Evolutionary conservation across 2,888 invertebrate species (phyloP), one percentile per base, ranked within the genome.

Genomic region (Sisyra nigra): DNA sequence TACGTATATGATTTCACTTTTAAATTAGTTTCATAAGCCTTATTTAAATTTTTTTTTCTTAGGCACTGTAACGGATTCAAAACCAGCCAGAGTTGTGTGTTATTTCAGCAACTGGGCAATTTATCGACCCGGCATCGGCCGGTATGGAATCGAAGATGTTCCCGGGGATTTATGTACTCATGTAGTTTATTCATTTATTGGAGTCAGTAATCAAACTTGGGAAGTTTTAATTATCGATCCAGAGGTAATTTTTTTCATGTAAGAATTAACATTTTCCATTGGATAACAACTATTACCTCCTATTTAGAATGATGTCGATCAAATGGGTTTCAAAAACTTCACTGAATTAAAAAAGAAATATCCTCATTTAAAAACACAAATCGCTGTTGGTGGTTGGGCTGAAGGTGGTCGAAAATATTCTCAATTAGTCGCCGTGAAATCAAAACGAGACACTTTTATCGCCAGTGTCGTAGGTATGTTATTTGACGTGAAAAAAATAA

Each of bases 381-480:
- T 89, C 1, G 89, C 89, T 0, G 81, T 89, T 1, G 91, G 91
- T 0, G 89, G 89, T 0, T 91, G 89, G 89, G 89, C 80, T 1
- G 89, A 89, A 57, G 89, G 89, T 10, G 89, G 89, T 14, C 69
- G 75, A 49, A 89, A 89, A 58, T 91, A 89, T 61, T 89, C 89
- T 0, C 69, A 72, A 40, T 77, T 91, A 75, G 86, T 84, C 0
- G 71, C 78, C 0, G 69, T 76, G 37, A 79, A 80, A 53, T 67
- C 71, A 41, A 68, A 74, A 14, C 69, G 89, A 41, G 71, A 72
- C 53, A 63, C 71, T 2, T 88, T 89, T 56, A 79, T 89, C 48
- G 66, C 63, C 38, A 85, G 84, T 54, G 73, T 85, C 41, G 76
- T 88, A 39, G 72, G 82, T 80, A 52, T 68, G 71, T 58, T 36